Conservation (phyloP, 2,888 invertebrate genomes). For the Rhamnusium bicolor region DNA sequence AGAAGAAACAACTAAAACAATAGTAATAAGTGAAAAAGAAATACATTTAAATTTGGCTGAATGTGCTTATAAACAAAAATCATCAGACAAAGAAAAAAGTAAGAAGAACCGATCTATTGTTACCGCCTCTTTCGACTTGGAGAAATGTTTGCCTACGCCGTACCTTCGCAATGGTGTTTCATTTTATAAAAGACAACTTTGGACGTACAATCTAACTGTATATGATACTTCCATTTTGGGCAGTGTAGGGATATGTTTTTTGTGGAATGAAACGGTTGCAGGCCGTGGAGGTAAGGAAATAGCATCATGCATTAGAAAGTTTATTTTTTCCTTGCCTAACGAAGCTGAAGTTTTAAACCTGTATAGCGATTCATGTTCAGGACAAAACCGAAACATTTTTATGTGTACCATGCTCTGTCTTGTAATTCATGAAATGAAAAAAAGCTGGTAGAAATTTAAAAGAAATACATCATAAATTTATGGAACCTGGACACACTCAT, state of each 20-base stretch:
- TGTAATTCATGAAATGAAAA: not conserved
- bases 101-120: conserved; percentile 17
- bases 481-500: too few relatives aligned
- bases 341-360: conserved; percentile 3
- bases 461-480: too few relatives aligned
- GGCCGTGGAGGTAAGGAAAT: conserved; percentile 13
- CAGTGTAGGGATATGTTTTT: conserved; percentile 9
- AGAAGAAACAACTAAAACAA: conserved; percentile 3
- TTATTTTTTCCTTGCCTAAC: not conserved
- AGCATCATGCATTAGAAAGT: conserved; percentile 15
- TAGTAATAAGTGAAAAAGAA: conserved; percentile 5
- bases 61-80: conserved; percentile 14
- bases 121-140: conserved; percentile 6
- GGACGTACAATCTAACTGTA: conserved; percentile 26
- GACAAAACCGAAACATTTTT: conserved; percentile 11
- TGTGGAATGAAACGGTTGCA: conserved; percentile 20
- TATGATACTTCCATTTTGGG: not conserved
- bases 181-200: conserved; percentile 27
- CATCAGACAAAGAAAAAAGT: conserved; percentile 15
- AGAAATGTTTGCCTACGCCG: conserved; percentile 23
- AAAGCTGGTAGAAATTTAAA: too few relatives aligned
- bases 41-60: conserved; percentile 17
- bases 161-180: conserved; percentile 24
- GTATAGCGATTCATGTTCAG: conserved; percentile 9
- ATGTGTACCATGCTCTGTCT: conserved; percentile 4